Conservation (phyloP, 2,888 invertebrate species). For the Lasioglossum marginatum region DNA sequence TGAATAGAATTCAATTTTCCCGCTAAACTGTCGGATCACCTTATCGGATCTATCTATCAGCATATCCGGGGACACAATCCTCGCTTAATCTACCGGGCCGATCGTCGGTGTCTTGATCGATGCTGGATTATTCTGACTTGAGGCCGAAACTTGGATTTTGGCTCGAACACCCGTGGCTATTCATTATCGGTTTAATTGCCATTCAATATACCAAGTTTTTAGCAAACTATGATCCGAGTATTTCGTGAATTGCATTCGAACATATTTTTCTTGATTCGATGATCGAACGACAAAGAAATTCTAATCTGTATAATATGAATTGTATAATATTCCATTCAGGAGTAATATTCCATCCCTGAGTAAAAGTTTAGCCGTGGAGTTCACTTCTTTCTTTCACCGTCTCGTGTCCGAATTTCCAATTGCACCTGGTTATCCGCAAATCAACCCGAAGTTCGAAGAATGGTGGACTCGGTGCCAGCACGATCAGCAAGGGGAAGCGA, state of each 20-base stretch:
- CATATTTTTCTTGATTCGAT: too few relatives aligned
- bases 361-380: background rate
- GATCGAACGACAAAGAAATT: too few relatives aligned
- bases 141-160: background rate
- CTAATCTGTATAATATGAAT: too few relatives aligned
- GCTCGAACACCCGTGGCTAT: background rate
- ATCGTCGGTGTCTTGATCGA: constrained; percentile 26
- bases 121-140: constrained; percentile 13
- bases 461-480: background rate
- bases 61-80: constrained; percentile 5
- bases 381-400: background rate
- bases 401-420: background rate
- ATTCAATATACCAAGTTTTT: background rate
- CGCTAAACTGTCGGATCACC: constrained; percentile 32
- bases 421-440: background rate
- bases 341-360: too few relatives aligned
- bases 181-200: background rate
- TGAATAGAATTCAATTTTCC: constrained; percentile 50
- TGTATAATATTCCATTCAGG: too few relatives aligned
- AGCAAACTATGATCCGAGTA: background rate
- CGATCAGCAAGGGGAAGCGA: background rate
- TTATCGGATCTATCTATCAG: constrained; percentile 31
- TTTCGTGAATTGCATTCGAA: background rate
- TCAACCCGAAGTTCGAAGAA: background rate
- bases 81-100: constrained; percentile 17